Conservation (phyloP, 2,888 invertebrate species). For the Nyleta sp. region DNA sequence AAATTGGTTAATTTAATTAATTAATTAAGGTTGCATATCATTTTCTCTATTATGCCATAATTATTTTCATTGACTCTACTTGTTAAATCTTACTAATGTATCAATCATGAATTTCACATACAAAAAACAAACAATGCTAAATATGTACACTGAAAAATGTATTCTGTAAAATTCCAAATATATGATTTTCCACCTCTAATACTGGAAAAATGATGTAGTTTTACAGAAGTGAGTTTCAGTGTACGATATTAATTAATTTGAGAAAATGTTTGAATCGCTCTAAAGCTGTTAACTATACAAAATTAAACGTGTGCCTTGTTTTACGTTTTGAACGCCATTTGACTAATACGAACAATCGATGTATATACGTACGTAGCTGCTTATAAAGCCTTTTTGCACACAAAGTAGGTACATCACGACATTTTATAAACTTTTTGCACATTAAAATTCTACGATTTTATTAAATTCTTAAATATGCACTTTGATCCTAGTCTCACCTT, state of each 20-base stretch:
- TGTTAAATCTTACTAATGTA: too few relatives aligned
- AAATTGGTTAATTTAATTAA: too few relatives aligned
- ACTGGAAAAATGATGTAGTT: too few relatives aligned
- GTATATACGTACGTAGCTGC: conserved; percentile 26
- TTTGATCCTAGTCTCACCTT: conserved; percentile 36
- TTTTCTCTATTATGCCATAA: too few relatives aligned
- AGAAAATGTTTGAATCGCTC: not conserved
- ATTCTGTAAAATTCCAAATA: too few relatives aligned
- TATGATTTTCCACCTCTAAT: too few relatives aligned
- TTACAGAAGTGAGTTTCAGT: conserved; percentile 6
- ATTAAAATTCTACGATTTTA: conserved; percentile 22
- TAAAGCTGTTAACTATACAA: not conserved
- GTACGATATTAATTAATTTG: not conserved
- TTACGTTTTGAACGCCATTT: not conserved
- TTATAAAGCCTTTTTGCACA: conserved; percentile 27
- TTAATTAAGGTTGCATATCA: too few relatives aligned
- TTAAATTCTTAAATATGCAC: conserved; percentile 46
- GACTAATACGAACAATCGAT: conserved; percentile 8
- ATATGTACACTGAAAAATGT: too few relatives aligned
- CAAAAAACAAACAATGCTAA: too few relatives aligned
- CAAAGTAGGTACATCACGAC: conserved; percentile 34
- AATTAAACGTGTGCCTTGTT: not conserved
- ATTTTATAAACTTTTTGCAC: conserved; percentile 36
- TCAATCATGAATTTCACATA: too few relatives aligned
- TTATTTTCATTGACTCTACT: too few relatives aligned